Evolutionary conservation across 2,888 invertebrate species (phyloP), one percentile per base, ranked within the genome.

Genomic region (Andrena flavipes): DNA sequence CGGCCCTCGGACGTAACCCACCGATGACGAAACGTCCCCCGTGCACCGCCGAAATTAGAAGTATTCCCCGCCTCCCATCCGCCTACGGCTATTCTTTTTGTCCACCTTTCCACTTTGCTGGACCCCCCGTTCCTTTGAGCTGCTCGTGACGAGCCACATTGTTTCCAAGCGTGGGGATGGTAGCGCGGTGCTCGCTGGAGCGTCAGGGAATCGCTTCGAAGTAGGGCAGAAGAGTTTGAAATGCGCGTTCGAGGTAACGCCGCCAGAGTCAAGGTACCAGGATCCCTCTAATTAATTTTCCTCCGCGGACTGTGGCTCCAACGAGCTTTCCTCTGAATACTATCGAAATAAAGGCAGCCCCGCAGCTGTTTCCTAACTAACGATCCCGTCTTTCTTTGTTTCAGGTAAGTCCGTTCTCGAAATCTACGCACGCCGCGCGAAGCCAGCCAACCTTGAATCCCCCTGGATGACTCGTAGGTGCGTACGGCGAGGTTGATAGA

Each of bases 381-480:
- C 2, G 1, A 20, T 6, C 20, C 8, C 30, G 8, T 30, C 69
- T 42, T 33, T 69, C 65, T 82, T 48, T 83, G 82, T 90, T 91
- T 35, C 88, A 90, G 91, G 91, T 91, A 90, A 91, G 90, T 87
- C 70, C 23, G 8, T 10, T 10, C 10, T 3, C 13, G 56, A 42
- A 54, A 4, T 42, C 10, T 1, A 3, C 29, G 20, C 1, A 33
- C 42, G 5, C 29, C 5, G 10, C 1, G 20, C 26, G 16, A 29
- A 60, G 60, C 29, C 23, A 10, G 33, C 16, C 6, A 33, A 62
- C 62, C 30, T 30, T n/a, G 30, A 35, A 7, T 29, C 20, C 48
- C 20, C 7, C 60, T 30, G 5, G 62, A 30, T 3, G 62, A 29
- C 5, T 23, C 20, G 59, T 13, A 42, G 42, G 42, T 16, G 42